Conservation (phyloP, 2,113 vertebrate species). For the Coryphaenoides rupestris region DNA sequence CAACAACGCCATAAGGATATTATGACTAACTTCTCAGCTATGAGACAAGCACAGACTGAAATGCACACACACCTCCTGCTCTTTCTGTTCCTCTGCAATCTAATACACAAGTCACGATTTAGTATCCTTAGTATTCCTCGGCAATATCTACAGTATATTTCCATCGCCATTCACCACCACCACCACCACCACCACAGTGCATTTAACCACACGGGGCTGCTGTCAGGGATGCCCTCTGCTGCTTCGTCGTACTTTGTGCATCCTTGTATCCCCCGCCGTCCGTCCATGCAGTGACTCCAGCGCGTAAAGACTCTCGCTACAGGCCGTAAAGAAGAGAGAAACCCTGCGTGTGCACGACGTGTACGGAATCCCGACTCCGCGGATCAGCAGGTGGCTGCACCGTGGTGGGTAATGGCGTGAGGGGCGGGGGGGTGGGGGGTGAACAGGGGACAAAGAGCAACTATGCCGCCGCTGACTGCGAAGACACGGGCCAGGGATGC, state of each 20-base stretch:
- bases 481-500: slow-evolving; percentile 46
- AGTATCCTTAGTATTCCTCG: too few relatives aligned
- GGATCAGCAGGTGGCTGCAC: slow-evolving; percentile 31
- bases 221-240: too few relatives aligned
- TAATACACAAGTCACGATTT: too few relatives aligned
- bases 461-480: slow-evolving; percentile 42
- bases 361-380: slow-evolving; percentile 24
- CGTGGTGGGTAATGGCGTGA: slow-evolving; percentile 29
- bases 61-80: slow-evolving; percentile 29
- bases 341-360: slow-evolving; percentile 7
- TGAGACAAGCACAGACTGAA: slow-evolving; percentile 40
- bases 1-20: slow-evolving; percentile 19
- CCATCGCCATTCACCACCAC: too few relatives aligned
- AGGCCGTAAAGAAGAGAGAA: slow-evolving; percentile 6
- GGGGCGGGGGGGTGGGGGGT: too few relatives aligned
- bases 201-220: neutral
- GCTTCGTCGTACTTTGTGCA: too few relatives aligned
- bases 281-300: neutral
- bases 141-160: too few relatives aligned
- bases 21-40: slow-evolving; percentile 41
- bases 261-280: too few relatives aligned
- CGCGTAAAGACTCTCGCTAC: slow-evolving; percentile 1
- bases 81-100: neutral
- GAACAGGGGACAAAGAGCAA: slow-evolving; percentile 45
- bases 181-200: neutral